These are phyloP conservation scores for Micrasema longulum DNA, from an alignment of 1,140 invertebrate genomes.

Conservation along the genomic window DNA sequence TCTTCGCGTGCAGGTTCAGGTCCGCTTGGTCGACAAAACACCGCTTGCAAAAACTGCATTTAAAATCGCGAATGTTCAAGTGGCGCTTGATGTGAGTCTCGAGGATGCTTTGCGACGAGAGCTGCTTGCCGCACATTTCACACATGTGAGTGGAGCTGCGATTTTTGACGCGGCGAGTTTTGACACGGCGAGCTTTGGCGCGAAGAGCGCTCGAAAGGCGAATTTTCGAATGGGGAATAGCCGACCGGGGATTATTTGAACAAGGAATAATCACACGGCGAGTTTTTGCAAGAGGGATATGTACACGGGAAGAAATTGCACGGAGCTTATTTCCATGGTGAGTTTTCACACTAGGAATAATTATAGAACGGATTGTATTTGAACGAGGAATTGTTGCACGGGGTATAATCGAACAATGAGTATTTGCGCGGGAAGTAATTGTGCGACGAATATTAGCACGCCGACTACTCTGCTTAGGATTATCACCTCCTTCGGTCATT, in stretches of 20 bases:
- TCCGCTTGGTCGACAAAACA: conserved; percentile 64
- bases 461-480: too few relatives aligned
- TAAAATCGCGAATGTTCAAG: conserved; percentile 64
- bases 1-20: conserved; percentile 59
- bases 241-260: conserved; percentile 61
- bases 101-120: conserved; percentile 62
- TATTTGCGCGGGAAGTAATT: too few relatives aligned
- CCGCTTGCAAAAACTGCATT: conserved; percentile 64
- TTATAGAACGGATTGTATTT: too few relatives aligned
- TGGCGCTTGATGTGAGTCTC: conserved; percentile 63
- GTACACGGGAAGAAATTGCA: conserved; percentile 70
- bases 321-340: conserved; percentile 68
- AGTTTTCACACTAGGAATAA: too few relatives aligned
- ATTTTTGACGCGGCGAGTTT: too few relatives aligned
- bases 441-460: too few relatives aligned
- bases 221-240: conserved; percentile 61
- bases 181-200: too few relatives aligned
- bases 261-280: conserved; percentile 70
- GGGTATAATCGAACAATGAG: too few relatives aligned
- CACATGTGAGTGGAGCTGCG: conserved; percentile 50
- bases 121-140: conserved; percentile 59
- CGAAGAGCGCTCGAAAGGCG: too few relatives aligned
- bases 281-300: conserved; percentile 72
- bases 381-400: too few relatives aligned
- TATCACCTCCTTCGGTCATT: too few relatives aligned